Base-by-base conservation (phyloP, 2,113 vertebrate genomes). In the Physeter macrocephalus region DNA sequence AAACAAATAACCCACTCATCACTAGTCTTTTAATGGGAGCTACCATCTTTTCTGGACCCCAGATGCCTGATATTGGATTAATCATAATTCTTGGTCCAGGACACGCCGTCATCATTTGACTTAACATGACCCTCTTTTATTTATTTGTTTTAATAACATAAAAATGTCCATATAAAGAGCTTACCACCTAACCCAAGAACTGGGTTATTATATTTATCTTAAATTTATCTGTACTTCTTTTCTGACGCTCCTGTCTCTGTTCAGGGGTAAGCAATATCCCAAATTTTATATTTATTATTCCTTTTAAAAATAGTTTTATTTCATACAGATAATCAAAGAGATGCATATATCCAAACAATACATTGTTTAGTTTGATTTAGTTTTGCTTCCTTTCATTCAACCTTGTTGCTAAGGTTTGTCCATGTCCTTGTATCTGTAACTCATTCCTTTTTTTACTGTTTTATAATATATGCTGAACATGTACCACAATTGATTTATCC, bases 81-180 rank as follows among this genome's bases (percentile, higher is more conserved):
- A 34, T 62, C 25, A 75, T 90, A 86, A 72, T 75, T 92, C 14
- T 77, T 69, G 43, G 13, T 71, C 21, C n/a, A 75, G 66, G 41
- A 82, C 23, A 86, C 11, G 74, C 39, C 77, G 36, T 82, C 2
- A 36, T 86, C 14, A 49, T 74, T 92, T 78, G 34, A 74, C 21
- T 88, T 72, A 91, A 7, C 39, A 52, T 80, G 23, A 23, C 39
- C 11, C 8, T 80, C 39, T 90, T 62, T 78, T 71, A 59, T 59
- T 84, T 95, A 23, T 66, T 92, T 89, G 34, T 39, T 94, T 81
- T 93, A n/a, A 84, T 78, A 82, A 94, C 39, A 67, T 72, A 46
- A 95, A 96, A 62, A 21, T 67, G 15, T 1, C 36, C 27, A 3
- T 29, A 6, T n/a, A 66, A 66, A 66, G 31, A 75, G 12, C 36